Conservation (phyloP, 1,140 invertebrate species). For the Gerris buenoi region DNA sequence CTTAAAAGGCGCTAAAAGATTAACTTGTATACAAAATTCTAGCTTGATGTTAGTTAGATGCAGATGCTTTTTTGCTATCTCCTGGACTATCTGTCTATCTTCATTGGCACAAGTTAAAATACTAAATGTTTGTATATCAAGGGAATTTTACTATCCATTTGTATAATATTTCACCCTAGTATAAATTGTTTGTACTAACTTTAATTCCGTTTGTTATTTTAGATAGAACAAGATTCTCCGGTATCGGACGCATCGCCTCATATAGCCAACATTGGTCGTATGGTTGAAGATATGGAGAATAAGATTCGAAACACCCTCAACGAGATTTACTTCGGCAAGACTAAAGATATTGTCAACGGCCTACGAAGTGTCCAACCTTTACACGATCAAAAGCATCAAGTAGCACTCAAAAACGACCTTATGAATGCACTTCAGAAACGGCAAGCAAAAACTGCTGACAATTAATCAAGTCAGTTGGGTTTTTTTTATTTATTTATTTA, state of each 20-base stretch:
- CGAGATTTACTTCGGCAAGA: constrained; percentile 99
- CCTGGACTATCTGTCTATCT: too few relatives aligned
- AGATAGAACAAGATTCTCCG: constrained; percentile 78
- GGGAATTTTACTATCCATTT: too few relatives aligned
- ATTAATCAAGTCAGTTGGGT: constrained; percentile 19
- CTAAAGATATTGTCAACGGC: constrained; percentile 96
- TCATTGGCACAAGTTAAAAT: too few relatives aligned
- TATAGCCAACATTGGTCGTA: constrained; percentile 92
- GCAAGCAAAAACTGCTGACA: constrained; percentile 37
- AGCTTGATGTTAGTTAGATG: too few relatives aligned
- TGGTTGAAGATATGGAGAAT: constrained; percentile 98
- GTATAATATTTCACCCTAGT: too few relatives aligned
- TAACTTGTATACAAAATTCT: too few relatives aligned
- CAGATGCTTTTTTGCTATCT: too few relatives aligned
- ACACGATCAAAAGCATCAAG: constrained; percentile 65
- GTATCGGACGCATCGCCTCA: constrained; percentile 88
- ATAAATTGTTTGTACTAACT: too few relatives aligned
- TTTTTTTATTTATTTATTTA: too few relatives aligned
- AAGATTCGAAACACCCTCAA: constrained; percentile 97
- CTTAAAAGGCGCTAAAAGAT: too few relatives aligned
- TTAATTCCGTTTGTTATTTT: too few relatives aligned
- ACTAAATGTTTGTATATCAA: too few relatives aligned
- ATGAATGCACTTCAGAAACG: constrained; percentile 63
- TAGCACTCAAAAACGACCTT: constrained; percentile 71
- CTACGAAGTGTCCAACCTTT: constrained; percentile 74